Evolutionary conservation across 2,888 invertebrate genomes (phyloP), one percentile per base, ranked within the genome.

Genomic region (Eilema griseolum): DNA sequence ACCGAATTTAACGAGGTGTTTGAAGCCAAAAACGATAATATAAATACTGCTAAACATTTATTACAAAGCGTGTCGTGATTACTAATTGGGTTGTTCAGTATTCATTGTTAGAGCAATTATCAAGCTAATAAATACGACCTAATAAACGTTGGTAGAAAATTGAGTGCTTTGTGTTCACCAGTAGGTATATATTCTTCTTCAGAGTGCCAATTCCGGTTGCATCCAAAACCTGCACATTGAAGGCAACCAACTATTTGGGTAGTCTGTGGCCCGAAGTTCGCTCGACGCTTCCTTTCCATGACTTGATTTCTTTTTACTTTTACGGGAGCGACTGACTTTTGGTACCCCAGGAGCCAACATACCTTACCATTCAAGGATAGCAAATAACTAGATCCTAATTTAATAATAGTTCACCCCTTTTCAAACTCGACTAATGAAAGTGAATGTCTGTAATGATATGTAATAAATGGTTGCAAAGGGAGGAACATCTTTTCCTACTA

Each of bases 11-110:
- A 78, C 57, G n/a, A 70, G 62, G 62, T 65, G 26, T 64, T 71
- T 64, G 69, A 67, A 52, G 20, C 41, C 61, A 56, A 52, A 62
- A 66, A 71, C 71, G 65, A 71, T 71, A 61, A 72, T 69, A 72
- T 72, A 26, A 66, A 31, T 61, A 61, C 59, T 56, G 59, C 74
- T 72, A 72, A 77, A 69, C 70, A 67, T 73, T 75, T 73, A 77
- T 73, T 61, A 71, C 66, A 60, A 70, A 62, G 46, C 73, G 72
- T 80, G 73, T 77, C 68, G 66, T 74, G 77, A 24, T 70, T 77
- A 72, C 74, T 81, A 83, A 81, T 81, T 74, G 66, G 31, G 20
- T 56, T 75, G 70, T 77, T 83, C 69, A 75, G 75, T 73, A 82
- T 82, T 81, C 78, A 23, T 24, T 69, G 72, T 76, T 57, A 71